Evolutionary conservation across 2,797 vertebrate species (phyloP).

Genomic region (Aldrovandia affinis): DNA sequence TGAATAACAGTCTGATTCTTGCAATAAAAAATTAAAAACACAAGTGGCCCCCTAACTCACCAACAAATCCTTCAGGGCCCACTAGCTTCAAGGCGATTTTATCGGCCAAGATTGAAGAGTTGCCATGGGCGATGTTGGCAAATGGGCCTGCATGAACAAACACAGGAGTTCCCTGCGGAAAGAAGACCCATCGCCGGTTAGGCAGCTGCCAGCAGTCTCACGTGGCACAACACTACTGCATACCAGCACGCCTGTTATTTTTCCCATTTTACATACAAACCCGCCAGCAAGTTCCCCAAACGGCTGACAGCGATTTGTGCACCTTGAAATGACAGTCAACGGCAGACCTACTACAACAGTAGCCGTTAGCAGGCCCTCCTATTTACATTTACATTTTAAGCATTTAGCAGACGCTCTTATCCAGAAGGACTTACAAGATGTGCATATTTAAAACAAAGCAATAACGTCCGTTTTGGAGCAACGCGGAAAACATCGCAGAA

Average conservation of each 20-base stretch:
- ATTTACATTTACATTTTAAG: no score
- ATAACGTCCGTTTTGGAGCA: neutral
- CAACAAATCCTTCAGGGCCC: constrained; percentile 92
- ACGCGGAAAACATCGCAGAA: neutral
- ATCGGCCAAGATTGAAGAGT: constrained; percentile 96
- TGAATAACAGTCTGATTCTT: neutral
- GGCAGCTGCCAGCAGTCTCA: constrained; percentile 28
- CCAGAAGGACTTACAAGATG: no score
- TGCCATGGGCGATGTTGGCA: constrained; percentile 98
- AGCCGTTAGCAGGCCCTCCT: neutral
- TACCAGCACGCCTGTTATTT: neutral
- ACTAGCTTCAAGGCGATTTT: constrained; percentile 96
- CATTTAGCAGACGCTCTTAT: no score
- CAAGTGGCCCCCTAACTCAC: no score
- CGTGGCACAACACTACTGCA: neutral
- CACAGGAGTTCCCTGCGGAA: constrained; percentile 88
- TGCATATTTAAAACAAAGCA: neutral
- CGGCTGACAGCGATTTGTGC: neutral
- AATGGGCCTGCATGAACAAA: constrained; percentile 98
- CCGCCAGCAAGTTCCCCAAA: neutral
- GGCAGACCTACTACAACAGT: neutral
- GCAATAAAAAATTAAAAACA: no score
- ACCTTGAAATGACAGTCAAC: neutral
- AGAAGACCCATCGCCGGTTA: constrained; percentile 21
- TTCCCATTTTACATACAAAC: neutral